A percentile compares a stretch with the other conserved stretches of the same genome.
Conservation (phyloP, 1,140 invertebrate genomes). For the Grapholita molesta region DNA sequence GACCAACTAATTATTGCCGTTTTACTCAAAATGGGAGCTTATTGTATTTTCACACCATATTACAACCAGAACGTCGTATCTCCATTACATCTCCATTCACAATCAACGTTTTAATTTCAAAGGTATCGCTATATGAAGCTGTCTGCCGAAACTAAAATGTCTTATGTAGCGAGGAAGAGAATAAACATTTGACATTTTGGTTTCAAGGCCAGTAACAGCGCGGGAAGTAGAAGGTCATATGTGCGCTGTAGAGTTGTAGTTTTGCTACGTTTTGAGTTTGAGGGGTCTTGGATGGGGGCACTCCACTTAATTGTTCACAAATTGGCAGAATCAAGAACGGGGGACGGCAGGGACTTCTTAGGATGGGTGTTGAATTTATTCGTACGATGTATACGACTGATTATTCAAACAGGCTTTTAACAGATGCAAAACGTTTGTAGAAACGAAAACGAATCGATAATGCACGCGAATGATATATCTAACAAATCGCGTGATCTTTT, state of each 20-base stretch:
- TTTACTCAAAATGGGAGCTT: background rate
- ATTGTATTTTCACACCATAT: background rate
- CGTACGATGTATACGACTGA: background rate
- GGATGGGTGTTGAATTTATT: background rate
- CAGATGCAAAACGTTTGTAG: no score
- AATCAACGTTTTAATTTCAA: background rate
- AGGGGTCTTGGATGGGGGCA: conserved; percentile 20
- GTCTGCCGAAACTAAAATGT: background rate
- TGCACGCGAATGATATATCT: no score
- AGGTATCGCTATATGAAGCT: background rate
- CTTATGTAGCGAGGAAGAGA: background rate
- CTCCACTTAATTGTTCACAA: conserved; percentile 47
- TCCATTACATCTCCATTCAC: background rate
- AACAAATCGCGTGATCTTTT: no score
- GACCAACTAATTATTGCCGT: background rate
- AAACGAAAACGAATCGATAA: no score
- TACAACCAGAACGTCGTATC: background rate
- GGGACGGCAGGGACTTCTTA: background rate
- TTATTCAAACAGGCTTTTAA: background rate
- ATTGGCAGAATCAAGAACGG: conserved; percentile 28
- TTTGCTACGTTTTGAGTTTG: background rate
- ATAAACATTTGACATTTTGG: background rate
- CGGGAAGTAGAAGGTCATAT: background rate
- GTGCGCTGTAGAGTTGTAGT: background rate
- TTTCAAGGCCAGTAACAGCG: background rate